Conservation (phyloP, 2,888 invertebrate genomes). For the Reticulitermes lucifugus region DNA sequence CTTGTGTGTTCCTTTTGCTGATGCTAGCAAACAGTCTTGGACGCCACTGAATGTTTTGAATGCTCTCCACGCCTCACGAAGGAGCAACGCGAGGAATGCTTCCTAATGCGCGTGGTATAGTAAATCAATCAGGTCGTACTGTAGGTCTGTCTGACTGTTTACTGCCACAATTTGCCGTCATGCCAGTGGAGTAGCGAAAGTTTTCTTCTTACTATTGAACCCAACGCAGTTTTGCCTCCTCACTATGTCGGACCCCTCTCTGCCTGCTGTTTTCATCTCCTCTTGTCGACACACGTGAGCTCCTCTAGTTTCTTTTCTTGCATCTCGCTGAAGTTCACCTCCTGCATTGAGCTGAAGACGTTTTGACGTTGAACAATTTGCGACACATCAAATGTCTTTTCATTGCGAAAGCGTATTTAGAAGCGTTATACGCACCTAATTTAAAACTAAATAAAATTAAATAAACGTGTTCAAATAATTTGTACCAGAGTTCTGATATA, state of each 20-base stretch:
- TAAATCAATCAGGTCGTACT: not conserved
- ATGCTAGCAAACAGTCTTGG: too few species aligned
- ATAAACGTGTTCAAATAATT: too few species aligned
- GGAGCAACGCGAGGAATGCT: not conserved
- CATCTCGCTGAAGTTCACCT: not conserved
- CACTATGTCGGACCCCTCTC: not conserved
- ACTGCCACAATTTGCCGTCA: not conserved
- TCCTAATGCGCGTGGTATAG: not conserved
- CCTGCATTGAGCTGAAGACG: too few species aligned
- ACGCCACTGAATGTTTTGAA: too few species aligned
- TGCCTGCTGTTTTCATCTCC: not conserved
- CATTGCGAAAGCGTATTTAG: too few species aligned
- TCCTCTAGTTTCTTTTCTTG: not conserved
- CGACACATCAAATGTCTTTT: too few species aligned
- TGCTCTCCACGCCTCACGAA: not conserved
- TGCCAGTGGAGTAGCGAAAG: slow-evolving; percentile 4
- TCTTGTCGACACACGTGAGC: not conserved
- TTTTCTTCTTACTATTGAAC: not conserved
- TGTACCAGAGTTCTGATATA: too few species aligned
- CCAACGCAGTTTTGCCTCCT: not conserved
- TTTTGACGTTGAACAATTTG: too few species aligned
- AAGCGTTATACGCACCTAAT: too few species aligned
- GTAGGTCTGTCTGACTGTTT: not conserved
- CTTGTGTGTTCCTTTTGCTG: too few species aligned
- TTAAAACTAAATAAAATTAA: too few species aligned